phyloP scores from a whole-genome alignment of 2,797 vertebrate species.

The Sebastolobus alascanus region DNA sequence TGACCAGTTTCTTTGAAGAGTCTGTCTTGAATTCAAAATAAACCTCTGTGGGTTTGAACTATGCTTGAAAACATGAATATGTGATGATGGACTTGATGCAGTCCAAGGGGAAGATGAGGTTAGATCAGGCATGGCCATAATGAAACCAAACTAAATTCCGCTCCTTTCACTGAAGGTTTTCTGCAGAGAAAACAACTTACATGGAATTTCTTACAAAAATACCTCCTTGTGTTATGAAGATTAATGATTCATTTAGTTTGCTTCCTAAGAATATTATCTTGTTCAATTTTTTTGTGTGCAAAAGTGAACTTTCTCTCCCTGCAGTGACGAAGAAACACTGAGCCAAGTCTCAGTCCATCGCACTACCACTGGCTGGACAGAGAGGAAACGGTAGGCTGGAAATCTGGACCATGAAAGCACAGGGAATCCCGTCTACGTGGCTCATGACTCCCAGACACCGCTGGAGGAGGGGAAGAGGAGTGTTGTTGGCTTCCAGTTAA shows the following conservation, averaged over 20 bases:
- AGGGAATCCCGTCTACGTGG: slow-evolving; percentile 82
- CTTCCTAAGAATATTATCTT: background rate
- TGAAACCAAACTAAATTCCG: background rate
- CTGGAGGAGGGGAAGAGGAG: slow-evolving; percentile 34
- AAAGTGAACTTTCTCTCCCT: background rate
- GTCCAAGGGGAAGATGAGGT: background rate
- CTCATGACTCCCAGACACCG: slow-evolving; percentile 53
- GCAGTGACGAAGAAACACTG: background rate
- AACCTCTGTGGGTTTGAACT: slow-evolving; percentile 13
- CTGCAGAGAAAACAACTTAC: slow-evolving; percentile 5
- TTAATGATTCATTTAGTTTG: background rate
- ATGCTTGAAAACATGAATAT: slow-evolving; percentile 23
- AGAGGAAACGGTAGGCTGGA: slow-evolving; percentile 53
- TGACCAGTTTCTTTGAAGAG: background rate
- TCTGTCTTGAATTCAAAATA: slow-evolving; percentile 36
- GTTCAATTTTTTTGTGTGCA: slow-evolving; percentile 1
- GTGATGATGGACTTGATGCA: slow-evolving; percentile 4
- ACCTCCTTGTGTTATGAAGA: background rate
- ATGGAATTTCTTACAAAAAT: background rate
- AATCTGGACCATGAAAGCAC: slow-evolving; percentile 59
- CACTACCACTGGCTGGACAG: slow-evolving; percentile 35
- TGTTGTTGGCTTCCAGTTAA: slow-evolving; percentile 17
- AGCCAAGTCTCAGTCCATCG: slow-evolving; percentile 32
- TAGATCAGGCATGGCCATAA: background rate
- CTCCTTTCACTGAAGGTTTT: background rate